phyloP scores from a whole-genome alignment of 2,797 vertebrate genomes.

The Dicrostonyx torquatus region DNA sequence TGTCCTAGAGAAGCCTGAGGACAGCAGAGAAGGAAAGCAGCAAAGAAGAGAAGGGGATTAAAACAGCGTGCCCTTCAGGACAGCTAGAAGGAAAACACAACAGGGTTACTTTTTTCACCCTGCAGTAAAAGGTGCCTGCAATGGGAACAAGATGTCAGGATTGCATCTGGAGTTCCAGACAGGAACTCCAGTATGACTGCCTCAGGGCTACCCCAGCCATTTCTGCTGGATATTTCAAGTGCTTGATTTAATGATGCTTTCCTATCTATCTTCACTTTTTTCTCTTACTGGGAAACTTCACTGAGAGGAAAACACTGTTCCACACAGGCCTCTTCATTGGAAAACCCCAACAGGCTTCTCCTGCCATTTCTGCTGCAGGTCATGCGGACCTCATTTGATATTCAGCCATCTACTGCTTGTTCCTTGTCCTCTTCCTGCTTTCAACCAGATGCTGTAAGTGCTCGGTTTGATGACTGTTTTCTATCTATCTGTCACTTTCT shows the following conservation, averaged over 20 bases:
- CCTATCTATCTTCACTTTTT: too few relatives aligned
- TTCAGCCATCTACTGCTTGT: neutral
- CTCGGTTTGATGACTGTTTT: too few relatives aligned
- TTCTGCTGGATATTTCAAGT: neutral
- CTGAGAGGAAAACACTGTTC: neutral
- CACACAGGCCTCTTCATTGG: neutral
- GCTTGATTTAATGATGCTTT: neutral
- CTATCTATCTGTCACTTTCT: neutral
- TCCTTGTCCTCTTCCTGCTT: neutral
- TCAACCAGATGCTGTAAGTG: neutral
- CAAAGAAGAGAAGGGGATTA: neutral
- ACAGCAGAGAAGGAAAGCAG: neutral
- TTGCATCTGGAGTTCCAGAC: neutral
- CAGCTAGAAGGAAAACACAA: neutral
- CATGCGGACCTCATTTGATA: neutral
- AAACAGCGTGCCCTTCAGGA: neutral
- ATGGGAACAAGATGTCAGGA: neutral
- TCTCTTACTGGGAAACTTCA: neutral
- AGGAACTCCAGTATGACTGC: neutral
- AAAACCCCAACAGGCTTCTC: neutral
- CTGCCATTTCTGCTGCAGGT: neutral
- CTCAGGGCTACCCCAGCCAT: neutral
- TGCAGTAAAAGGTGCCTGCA: neutral
- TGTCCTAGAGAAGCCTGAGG: neutral
- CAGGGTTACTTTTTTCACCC: too few relatives aligned